Conservation (phyloP, 2,888 invertebrate species). For the Loripinus fragilis region DNA sequence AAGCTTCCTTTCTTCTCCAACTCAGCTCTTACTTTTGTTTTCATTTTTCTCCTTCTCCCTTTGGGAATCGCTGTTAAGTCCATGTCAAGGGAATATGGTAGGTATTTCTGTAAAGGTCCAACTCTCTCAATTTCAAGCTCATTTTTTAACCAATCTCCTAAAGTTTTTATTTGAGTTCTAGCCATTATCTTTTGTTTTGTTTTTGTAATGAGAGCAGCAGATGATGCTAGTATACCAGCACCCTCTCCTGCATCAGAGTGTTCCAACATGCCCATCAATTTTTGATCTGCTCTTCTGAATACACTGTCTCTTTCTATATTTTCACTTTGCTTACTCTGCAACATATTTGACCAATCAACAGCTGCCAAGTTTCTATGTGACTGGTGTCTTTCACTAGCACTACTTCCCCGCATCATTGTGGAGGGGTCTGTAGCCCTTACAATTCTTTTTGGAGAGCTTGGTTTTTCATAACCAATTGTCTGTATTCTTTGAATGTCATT, state of each 20-base stretch:
- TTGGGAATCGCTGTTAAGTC: conserved; percentile 52
- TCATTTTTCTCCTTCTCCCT: conserved; percentile 47
- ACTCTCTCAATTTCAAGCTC: conserved; percentile 58
- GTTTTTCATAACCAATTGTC: conserved; percentile 10
- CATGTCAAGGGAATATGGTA: conserved; percentile 49
- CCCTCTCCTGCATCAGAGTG: conserved; percentile 18
- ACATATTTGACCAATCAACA: conserved; percentile 47
- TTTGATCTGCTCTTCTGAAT: not conserved
- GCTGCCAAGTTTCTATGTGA: conserved; percentile 23
- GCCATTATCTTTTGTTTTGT: conserved; percentile 44
- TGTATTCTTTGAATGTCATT: conserved; percentile 21
- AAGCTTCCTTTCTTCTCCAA: conserved; percentile 44
- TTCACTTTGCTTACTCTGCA: conserved; percentile 1
- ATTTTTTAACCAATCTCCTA: conserved; percentile 57
- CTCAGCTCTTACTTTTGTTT: conserved; percentile 46
- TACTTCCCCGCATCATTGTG: not conserved
- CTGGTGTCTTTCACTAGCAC: not conserved
- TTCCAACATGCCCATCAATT: not conserved
- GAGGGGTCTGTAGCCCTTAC: conserved; percentile 6
- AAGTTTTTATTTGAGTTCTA: conserved; percentile 49
- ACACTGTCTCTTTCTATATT: conserved; percentile 12
- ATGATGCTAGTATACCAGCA: conserved; percentile 41
- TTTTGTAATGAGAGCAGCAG: conserved; percentile 49
- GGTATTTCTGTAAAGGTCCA: conserved; percentile 46
- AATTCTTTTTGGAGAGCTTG: conserved; percentile 33